These are phyloP conservation scores for Tinamus guttatus DNA, from an alignment of 2,113 vertebrate genomes.

Conservation along the genomic window DNA sequence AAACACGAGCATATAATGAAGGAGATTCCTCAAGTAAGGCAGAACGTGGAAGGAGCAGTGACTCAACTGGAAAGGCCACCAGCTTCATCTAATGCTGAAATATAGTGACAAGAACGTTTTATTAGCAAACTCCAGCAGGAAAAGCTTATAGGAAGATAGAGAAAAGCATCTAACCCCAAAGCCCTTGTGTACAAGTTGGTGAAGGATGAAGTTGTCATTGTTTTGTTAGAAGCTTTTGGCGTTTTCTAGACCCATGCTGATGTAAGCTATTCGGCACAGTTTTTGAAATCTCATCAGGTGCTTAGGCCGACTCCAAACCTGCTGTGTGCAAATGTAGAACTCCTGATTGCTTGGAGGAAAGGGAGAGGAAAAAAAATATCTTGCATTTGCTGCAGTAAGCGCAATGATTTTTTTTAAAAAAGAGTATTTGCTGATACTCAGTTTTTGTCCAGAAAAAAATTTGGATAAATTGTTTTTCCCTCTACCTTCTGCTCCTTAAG, in stretches of 20 bases:
- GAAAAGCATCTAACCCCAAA: not conserved
- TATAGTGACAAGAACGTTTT: not conserved
- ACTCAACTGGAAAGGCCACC: not conserved
- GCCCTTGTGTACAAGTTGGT: not conserved
- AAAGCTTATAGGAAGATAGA: not conserved
- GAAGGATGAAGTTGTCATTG: not conserved
- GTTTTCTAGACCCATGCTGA: not conserved
- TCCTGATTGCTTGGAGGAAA: not conserved
- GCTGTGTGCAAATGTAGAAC: not conserved
- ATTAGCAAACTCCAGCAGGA: not conserved
- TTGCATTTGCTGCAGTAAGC: not conserved
- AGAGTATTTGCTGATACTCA: not conserved
- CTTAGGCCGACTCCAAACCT: not conserved
- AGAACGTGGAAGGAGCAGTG: not conserved
- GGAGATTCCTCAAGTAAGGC: not conserved
- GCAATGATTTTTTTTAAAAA: not conserved
- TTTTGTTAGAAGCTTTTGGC: not conserved
- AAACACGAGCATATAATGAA: not conserved
- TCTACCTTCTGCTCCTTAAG: not conserved
- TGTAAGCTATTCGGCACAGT: not conserved
- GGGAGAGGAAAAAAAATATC: not conserved
- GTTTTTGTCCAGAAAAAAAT: not conserved
- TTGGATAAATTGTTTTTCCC: not conserved
- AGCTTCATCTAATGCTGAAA: not conserved
- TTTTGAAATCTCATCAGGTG: not conserved